phyloP scores from a whole-genome alignment of 2,888 invertebrate genomes.

The Luperina nickerlii region DNA sequence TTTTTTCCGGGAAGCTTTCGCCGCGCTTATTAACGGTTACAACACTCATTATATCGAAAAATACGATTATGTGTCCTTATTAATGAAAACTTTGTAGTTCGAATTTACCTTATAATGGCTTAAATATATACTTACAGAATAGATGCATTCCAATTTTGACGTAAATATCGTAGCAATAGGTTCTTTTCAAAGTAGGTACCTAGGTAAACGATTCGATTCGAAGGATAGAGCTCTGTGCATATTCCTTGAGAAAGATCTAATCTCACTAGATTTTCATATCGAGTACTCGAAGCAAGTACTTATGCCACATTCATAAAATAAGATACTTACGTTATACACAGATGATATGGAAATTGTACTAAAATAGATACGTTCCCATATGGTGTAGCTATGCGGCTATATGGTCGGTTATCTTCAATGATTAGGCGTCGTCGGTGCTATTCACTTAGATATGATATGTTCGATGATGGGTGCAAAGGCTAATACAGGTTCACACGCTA shows the following conservation, averaged over 20 bases:
- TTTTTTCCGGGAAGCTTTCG: constrained; percentile 40
- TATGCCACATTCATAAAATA: neutral
- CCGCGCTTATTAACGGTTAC: constrained; percentile 41
- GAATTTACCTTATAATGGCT: neutral
- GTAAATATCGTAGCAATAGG: constrained; percentile 4
- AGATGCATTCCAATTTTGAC: neutral
- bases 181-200: neutral
- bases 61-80: no score
- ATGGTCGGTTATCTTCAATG: constrained; percentile 30
- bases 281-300: constrained; percentile 4
- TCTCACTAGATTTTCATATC: constrained; percentile 25
- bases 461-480: constrained; percentile 29
- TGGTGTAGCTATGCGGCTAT: neutral
- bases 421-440: constrained; percentile 34
- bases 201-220: constrained; percentile 4
- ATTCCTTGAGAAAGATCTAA: constrained; percentile 15
- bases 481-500: constrained; percentile 19
- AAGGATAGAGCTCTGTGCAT: constrained; percentile 1
- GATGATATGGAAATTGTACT: constrained; percentile 25
- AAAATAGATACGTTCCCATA: neutral
- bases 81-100: neutral
- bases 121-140: neutral
- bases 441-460: constrained; percentile 21
- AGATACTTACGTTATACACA: constrained; percentile 6
- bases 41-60: constrained; percentile 36